A percentile compares a stretch with the other conserved stretches of the same genome.
These are phyloP conservation scores for Gorsachius magnificus DNA, from an alignment of 2,797 vertebrate genomes.

Conservation along the genomic window DNA sequence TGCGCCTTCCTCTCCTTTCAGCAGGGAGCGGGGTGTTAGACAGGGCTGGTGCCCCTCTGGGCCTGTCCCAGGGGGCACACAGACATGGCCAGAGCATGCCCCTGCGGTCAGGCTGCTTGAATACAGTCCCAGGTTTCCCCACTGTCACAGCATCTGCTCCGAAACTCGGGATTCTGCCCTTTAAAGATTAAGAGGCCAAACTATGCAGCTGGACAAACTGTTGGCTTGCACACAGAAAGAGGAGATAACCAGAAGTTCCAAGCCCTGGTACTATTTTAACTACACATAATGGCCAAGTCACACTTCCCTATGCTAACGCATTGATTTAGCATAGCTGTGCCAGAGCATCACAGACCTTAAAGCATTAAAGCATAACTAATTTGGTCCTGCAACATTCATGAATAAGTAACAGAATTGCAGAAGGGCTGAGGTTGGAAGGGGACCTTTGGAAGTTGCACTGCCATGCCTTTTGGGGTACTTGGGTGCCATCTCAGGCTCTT, in stretches of 20 bases:
- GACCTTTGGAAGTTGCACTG: not conserved
- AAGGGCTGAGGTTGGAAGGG: not conserved
- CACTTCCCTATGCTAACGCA: not conserved
- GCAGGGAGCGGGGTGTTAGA: accelerated
- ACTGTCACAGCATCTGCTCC: not conserved
- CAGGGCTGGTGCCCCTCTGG: not conserved
- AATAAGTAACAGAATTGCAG: constrained; percentile 46
- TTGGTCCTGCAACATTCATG: not conserved
- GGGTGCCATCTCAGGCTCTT: not conserved
- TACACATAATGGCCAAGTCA: not conserved
- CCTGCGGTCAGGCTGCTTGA: not conserved
- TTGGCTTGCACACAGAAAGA: not conserved
- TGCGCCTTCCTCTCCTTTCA: not conserved
- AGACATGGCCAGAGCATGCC: accelerated
- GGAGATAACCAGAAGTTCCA: not conserved
- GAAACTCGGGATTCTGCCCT: not conserved
- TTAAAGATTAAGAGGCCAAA: not conserved
- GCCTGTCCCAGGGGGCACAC: not conserved
- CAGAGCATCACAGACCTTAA: not conserved
- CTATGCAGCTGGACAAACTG: not conserved
- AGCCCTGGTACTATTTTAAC: not conserved
- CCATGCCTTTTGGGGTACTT: not conserved
- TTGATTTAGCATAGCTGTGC: not conserved
- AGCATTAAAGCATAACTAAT: constrained; percentile 35
- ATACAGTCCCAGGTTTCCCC: not conserved